Percentiles rank a stretch among this genome's conserved stretches.
phyloP scores from a whole-genome alignment of 2,888 invertebrate genomes.

The Drosophila anomelani region DNA sequence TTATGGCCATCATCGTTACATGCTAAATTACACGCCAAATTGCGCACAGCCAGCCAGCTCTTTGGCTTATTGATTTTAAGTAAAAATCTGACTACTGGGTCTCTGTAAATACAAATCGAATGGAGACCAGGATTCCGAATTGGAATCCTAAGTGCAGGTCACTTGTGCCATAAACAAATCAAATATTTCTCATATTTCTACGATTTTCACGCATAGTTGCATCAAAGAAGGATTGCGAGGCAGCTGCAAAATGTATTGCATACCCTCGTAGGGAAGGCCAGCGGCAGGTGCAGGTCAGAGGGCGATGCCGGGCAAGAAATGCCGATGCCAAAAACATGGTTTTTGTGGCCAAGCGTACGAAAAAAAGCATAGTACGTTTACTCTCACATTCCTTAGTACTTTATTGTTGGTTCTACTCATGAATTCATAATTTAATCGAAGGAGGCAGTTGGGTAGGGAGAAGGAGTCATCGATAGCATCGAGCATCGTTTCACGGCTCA shows the following conservation, averaged over 20 bases:
- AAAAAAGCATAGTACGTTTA: slow-evolving; percentile 53
- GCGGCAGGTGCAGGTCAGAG: slow-evolving; percentile 12
- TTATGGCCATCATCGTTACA: slow-evolving; percentile 72
- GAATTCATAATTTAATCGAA: slow-evolving; percentile 72
- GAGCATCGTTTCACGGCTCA: slow-evolving; percentile 66
- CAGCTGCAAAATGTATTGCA: slow-evolving; percentile 51
- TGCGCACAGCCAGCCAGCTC: slow-evolving; percentile 62
- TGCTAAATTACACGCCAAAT: slow-evolving; percentile 78
- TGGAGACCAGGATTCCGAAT: not conserved
- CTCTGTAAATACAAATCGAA: slow-evolving; percentile 27
- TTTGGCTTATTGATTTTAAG: slow-evolving; percentile 71
- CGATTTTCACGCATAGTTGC: slow-evolving; percentile 66
- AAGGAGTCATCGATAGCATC: slow-evolving; percentile 35
- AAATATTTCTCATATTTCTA: slow-evolving; percentile 75
- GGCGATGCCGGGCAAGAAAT: slow-evolving; percentile 5
- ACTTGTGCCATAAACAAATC: slow-evolving; percentile 77
- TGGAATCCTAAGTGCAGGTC: slow-evolving; percentile 43
- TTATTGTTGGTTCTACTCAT: slow-evolving; percentile 53
- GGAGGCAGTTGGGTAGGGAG: slow-evolving; percentile 1
- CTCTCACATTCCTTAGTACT: slow-evolving; percentile 10
- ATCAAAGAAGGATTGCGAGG: slow-evolving; percentile 48
- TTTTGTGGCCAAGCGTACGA: slow-evolving; percentile 5
- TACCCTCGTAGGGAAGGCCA: slow-evolving; percentile 13
- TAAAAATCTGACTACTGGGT: slow-evolving; percentile 35
- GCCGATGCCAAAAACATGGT: slow-evolving; percentile 12